phyloP scores from a whole-genome alignment of 2,888 invertebrate species.

The Amphipyra tragopoginis region DNA sequence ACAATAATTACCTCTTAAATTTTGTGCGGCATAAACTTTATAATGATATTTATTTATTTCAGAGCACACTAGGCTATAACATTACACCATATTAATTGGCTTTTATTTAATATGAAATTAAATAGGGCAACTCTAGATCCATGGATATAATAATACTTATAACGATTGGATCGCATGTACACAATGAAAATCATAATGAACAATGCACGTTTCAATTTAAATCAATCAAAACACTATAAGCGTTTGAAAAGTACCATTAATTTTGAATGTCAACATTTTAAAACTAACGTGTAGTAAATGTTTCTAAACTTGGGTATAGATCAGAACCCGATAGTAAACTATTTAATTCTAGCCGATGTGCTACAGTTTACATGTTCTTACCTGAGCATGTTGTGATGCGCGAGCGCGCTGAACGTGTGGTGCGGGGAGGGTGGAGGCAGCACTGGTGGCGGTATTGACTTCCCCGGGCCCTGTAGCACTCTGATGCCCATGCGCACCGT shows the following conservation, averaged over 20 bases:
- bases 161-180: conserved; percentile 26
- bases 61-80: too few relatives aligned
- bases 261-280: neutral
- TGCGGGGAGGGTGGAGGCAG: conserved; percentile 75
- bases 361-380: conserved; percentile 41
- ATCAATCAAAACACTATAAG: neutral
- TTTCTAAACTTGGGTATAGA: too few relatives aligned
- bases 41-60: too few relatives aligned
- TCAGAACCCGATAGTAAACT: too few relatives aligned
- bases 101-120: too few relatives aligned
- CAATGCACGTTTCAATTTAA: neutral
- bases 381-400: conserved; percentile 82
- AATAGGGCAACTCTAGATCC: too few relatives aligned
- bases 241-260: neutral
- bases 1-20: too few relatives aligned
- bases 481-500: conserved; percentile 96
- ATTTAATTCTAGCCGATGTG: too few relatives aligned
- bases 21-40: too few relatives aligned
- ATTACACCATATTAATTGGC: too few relatives aligned
- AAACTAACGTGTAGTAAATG: neutral
- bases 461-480: conserved; percentile 92
- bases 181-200: conserved; percentile 1
- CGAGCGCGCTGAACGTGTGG: conserved; percentile 73
- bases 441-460: conserved; percentile 72
- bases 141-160: too few relatives aligned